Base-by-base conservation (phyloP, 2,113 vertebrate genomes). In the Toxotes jaculatrix region DNA sequence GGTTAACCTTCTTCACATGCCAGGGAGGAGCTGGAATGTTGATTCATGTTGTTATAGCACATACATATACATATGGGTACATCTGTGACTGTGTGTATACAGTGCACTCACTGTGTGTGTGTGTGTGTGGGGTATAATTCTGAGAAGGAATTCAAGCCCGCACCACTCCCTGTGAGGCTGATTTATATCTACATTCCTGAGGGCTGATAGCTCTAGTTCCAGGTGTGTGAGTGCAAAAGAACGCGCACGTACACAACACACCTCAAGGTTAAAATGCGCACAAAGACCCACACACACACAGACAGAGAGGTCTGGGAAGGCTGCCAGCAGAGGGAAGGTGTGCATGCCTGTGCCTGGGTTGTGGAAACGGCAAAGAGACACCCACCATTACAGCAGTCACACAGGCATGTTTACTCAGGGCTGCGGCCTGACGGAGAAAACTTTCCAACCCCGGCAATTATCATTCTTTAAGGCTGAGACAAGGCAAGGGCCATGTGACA, bases 391-490 rank as follows among this genome's bases (percentile, higher is more conserved):
- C 92, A 85, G 91, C 89, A 93, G 92, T 92, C 92, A 91, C 93
- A 91, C 88, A 93, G 89, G 92, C 93, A 93, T 93, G 93, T 95
- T 95, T 94, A 95, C 92, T 91, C 91, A 93, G 89, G 93, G 93
- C 93, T 90, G 94, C 68, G 93, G 93, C 93, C 91, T 84, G 84
- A 88, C 64, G 57, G 87, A 79, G 90, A 92, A 94, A 94, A 92
- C 87, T 93, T 93, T 94, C 93, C 91, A 93, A 91, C 88, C 89
- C 91, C 45, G 75, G 91, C 79, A 94, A 94, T 95, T 94, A 94
- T 94, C 94, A 94, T 95, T 94, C 93, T 91, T 94, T 90, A 76
- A 83, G 84, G 82, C 89, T 95, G 92, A 94, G 92, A 88, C 85
- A 92, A 91, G 67, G 87, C 83, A 61, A 68, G 53, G 59, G 56